phyloP scores from a whole-genome alignment of 2,888 invertebrate species.

The Darwinula stevensoni region DNA sequence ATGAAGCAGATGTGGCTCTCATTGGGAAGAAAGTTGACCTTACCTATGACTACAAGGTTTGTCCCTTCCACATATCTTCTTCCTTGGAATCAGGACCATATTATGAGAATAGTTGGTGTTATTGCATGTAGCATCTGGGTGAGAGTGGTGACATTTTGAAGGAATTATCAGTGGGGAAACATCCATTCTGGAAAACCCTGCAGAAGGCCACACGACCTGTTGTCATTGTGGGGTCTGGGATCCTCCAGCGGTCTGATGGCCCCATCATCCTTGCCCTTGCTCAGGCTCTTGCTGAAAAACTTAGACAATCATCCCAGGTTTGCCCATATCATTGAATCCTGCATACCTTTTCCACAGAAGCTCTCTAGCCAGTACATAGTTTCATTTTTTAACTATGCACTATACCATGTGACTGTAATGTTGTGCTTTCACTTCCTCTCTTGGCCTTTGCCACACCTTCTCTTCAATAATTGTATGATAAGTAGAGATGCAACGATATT shows the following conservation, averaged over 20 bases:
- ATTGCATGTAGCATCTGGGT: conserved; percentile 51
- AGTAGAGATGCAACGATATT: too few relatives aligned
- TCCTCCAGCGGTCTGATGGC: conserved; percentile 45
- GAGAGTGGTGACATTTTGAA: conserved; percentile 39
- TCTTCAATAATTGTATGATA: too few relatives aligned
- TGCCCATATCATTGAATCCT: too few relatives aligned
- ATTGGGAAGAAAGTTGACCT: conserved; percentile 72
- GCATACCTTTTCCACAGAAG: too few relatives aligned
- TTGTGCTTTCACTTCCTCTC: too few relatives aligned
- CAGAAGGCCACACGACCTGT: conserved; percentile 54
- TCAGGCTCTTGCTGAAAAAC: conserved; percentile 30
- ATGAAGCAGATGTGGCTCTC: conserved; percentile 51
- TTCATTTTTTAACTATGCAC: too few relatives aligned
- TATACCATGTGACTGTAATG: too few relatives aligned
- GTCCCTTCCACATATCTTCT: too few relatives aligned
- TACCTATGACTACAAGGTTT: conserved; percentile 58
- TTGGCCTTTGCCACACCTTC: too few relatives aligned
- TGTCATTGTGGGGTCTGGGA: conserved; percentile 65
- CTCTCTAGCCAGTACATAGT: too few relatives aligned
- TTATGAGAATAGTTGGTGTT: too few relatives aligned
- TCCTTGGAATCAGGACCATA: too few relatives aligned
- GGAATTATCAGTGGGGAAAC: conserved; percentile 35
- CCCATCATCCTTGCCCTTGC: conserved; percentile 39
- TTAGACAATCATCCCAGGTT: conserved; percentile 11
- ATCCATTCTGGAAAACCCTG: conserved; percentile 36